A percentile compares a stretch with the other conserved stretches of the same genome.
Evolutionary conservation across 2,888 invertebrate species (phyloP).

Genomic region (Norana najaformis): DNA sequence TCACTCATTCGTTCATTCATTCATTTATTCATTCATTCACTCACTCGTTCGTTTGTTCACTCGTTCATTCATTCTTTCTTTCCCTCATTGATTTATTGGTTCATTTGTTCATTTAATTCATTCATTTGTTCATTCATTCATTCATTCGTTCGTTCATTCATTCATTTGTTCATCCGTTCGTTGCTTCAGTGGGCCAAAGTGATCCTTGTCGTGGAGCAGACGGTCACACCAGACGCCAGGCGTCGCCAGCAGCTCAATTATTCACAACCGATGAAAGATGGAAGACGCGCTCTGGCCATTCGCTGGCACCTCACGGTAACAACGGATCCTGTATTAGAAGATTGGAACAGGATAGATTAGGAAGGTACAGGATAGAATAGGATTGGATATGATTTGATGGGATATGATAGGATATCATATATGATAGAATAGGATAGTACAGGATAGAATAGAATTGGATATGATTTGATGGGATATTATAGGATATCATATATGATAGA

Average conservation of each 20-base stretch:
- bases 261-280: slow-evolving; percentile 80
- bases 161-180: too few species aligned
- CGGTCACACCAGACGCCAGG: slow-evolving; percentile 87
- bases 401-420: too few species aligned
- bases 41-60: background rate
- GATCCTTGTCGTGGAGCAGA: slow-evolving; percentile 92
- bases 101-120: background rate
- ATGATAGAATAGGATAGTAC: too few species aligned
- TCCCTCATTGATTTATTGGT: background rate
- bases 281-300: slow-evolving; percentile 84
- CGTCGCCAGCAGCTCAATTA: slow-evolving; percentile 84
- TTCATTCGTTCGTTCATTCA: background rate
- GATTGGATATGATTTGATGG: too few species aligned
- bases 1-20: background rate
- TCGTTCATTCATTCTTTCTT: background rate
- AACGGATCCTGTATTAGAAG: too few species aligned
- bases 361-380: too few species aligned
- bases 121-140: background rate
- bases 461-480: too few species aligned
- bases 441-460: too few species aligned
- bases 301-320: slow-evolving; percentile 76
- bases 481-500: too few species aligned
- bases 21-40: background rate
- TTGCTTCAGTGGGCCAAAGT: slow-evolving; percentile 87
- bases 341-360: too few species aligned